phyloP scores from a whole-genome alignment of 2,888 invertebrate species.

The Caenorhabditis wallacei region DNA sequence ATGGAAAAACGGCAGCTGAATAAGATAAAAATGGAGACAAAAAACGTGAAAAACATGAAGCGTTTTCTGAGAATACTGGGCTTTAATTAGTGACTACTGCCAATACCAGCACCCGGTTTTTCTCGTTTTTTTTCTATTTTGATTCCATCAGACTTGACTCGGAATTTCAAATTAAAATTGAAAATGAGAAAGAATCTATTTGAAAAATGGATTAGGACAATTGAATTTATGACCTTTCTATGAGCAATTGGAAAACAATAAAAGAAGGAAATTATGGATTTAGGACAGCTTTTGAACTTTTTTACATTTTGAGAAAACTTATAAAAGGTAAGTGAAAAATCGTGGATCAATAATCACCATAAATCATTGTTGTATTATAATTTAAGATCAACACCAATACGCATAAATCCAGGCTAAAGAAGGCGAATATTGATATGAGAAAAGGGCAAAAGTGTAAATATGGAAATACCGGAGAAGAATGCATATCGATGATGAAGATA shows the following conservation, averaged over 20 bases:
- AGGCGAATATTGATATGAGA: slow-evolving; percentile 8
- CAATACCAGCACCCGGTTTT: slow-evolving; percentile 19
- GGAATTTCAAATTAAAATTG: slow-evolving; percentile 12
- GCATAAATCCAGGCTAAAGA: slow-evolving; percentile 6
- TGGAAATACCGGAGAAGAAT: slow-evolving; percentile 39
- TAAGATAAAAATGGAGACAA: slow-evolving; percentile 1
- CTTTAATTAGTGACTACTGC: slow-evolving; percentile 33
- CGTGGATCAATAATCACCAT: neutral
- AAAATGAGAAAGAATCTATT: neutral
- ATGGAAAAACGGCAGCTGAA: slow-evolving; percentile 10
- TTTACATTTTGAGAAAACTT: neutral
- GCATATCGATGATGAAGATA: slow-evolving; percentile 54
- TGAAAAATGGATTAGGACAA: neutral
- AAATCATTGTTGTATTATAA: neutral
- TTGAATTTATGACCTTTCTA: too few species aligned
- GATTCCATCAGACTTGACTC: slow-evolving; percentile 19
- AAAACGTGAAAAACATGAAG: slow-evolving; percentile 13
- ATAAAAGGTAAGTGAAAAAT: neutral
- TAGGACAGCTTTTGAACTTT: too few species aligned
- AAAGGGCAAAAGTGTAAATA: slow-evolving; percentile 26
- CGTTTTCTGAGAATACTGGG: slow-evolving; percentile 31
- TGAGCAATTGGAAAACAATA: too few species aligned
- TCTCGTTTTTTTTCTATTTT: neutral
- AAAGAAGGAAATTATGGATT: too few species aligned
- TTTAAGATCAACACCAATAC: slow-evolving; percentile 24